These are phyloP conservation scores for Drosophila vallismaia DNA, from an alignment of 2,888 invertebrate genomes.

Conservation along the genomic window DNA sequence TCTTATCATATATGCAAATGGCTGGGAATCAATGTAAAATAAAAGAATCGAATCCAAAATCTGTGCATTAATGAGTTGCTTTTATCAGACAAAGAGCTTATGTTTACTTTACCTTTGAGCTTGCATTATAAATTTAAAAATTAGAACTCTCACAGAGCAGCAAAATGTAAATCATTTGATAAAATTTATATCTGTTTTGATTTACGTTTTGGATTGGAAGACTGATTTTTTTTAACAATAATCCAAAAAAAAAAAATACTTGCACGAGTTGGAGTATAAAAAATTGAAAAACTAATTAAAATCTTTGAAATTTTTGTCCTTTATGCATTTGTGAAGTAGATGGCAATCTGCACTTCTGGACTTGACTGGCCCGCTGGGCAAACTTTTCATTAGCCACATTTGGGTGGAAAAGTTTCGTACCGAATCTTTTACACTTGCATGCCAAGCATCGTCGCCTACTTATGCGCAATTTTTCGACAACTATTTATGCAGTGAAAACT, in stretches of 20 bases:
- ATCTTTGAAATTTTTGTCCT: constrained; percentile 37
- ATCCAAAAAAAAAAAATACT: background rate
- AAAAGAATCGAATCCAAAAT: background rate
- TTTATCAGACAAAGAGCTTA: background rate
- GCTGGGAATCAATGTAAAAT: constrained; percentile 5
- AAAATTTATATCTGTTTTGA: background rate
- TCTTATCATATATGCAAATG: constrained; percentile 3
- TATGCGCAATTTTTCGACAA: constrained; percentile 62
- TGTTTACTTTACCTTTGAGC: background rate
- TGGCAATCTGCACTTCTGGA: constrained; percentile 29
- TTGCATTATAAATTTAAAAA: background rate
- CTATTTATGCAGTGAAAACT: constrained; percentile 61
- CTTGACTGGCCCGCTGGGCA: constrained; percentile 35
- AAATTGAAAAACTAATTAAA: constrained; percentile 42
- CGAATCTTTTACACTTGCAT: constrained; percentile 67
- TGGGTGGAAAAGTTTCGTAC: constrained; percentile 45
- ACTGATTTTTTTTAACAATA: no score
- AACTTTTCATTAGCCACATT: constrained; percentile 65
- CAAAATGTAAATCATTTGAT: background rate
- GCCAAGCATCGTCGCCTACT: constrained; percentile 57
- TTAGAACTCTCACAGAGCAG: background rate
- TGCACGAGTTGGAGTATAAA: background rate
- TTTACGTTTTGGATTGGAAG: no score
- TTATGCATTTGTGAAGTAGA: constrained; percentile 38
- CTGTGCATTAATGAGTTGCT: constrained; percentile 14